Evolutionary conservation across 2,113 vertebrate genomes (phyloP).

Genomic region (Gobiocypris rarus): DNA sequence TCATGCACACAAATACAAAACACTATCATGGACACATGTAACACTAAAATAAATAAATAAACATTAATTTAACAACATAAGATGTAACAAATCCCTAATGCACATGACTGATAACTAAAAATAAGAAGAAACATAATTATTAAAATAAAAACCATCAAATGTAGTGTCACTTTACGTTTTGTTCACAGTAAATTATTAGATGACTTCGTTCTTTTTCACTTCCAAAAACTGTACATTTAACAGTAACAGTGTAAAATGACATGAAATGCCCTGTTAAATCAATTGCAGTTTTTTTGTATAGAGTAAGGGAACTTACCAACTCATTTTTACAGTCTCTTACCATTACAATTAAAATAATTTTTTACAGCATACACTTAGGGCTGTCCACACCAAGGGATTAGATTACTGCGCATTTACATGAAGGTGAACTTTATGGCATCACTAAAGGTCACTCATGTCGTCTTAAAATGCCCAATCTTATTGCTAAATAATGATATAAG

Average conservation of each 20-base stretch:
- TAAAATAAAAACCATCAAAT: too few species aligned
- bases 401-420: background rate
- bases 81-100: too few species aligned
- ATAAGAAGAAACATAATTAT: too few species aligned
- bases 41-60: too few species aligned
- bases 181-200: background rate
- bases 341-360: background rate
- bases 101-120: too few species aligned
- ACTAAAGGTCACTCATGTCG: background rate
- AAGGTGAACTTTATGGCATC: background rate
- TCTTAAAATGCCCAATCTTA: background rate
- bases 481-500: background rate
- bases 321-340: background rate
- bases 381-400: too few species aligned
- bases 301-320: background rate
- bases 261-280: background rate
- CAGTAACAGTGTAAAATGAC: background rate
- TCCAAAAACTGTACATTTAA: background rate
- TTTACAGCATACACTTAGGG: too few species aligned
- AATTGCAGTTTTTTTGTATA: background rate
- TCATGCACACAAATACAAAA: too few species aligned
- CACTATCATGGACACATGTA: too few species aligned
- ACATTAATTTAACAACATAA: too few species aligned
- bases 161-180: background rate
- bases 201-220: background rate